Base-by-base conservation (phyloP, 2,888 invertebrate genomes). In the Drosophila emarginata region DNA sequence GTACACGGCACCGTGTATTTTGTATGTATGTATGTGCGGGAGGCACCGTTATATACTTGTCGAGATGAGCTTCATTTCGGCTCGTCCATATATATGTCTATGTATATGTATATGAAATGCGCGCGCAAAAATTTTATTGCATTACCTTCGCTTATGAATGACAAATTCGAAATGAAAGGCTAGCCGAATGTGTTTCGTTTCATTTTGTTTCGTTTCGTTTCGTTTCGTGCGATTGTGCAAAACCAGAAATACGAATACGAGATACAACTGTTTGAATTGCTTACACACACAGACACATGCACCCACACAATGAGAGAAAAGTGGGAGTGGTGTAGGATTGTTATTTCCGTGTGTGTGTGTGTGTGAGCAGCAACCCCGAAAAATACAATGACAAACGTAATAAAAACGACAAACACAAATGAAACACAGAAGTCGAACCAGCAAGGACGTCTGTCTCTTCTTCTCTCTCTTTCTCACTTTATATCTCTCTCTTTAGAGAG, bases 91-190 rank as follows among this genome's bases (percentile, higher is more conserved):
- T 21, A 45, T 45, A 45, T 21, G 4, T 45, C 28, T 11, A 11
- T 39, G 37, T 58, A n/a, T 14, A 37, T 14, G 23, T 14, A 54
- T 69, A 72, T 72, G 75, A 83, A 87, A 85, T 85, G 87, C 83
- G 87, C 83, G 83, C 87, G 86, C 85, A 87, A 87, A 83, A 80
- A 75, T 87, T 85, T 88, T 84, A 90, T 90, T 90, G 87, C 89
- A 89, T 89, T 90, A 90, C 90, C 90, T 90, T 89, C 89, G 89
- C 90, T 89, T 90, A 88, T 90, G 88, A 90, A 90, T 90, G 90
- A 90, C 90, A 90, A 90, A 90, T 89, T 89, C 90, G 89, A 89
- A 90, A 90, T 90, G 90, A 90, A 88, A 89, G 87, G 83, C 86
- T 83, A 84, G 71, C 86, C 84, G 77, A 82, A 82, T 83, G 80